Evolutionary conservation across 2,888 invertebrate genomes (phyloP), one percentile per base, ranked within the genome.

Genomic region (Leptinotarsa haldemani): DNA sequence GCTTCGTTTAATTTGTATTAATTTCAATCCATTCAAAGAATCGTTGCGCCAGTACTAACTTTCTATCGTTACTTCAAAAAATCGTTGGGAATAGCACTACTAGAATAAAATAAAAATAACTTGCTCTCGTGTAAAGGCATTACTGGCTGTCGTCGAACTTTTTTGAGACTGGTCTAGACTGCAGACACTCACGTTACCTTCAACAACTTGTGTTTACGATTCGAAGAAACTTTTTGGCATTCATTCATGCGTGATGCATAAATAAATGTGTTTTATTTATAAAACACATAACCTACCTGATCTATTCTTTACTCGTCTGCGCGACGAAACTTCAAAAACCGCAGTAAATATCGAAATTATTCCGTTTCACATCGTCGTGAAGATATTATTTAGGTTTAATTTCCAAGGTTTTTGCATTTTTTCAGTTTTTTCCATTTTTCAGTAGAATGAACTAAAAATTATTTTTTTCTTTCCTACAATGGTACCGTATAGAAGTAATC

Each of bases 171-270:
- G 1, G 52, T 46, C 67, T 46, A 56, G 52, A 52, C 66, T 52
- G 52, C 22, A 30, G 50, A 30, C 52, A 53, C 52, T 56, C 40
- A 65, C 40, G 68, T 69, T 73, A 69, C 65, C 69, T 69, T 69
- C 73, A 58, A 65, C 73, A 73, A 69, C 25, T 58, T 58, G 58
- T 73, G 69, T 73, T 73, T 73, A 73, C 73, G 69, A 69, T 69
- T 73, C 69, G 58, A 73, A 73, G 15, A 69, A 73, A 73, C 58
- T 69, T 73, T 73, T 75, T 75, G 75, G 75, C 75, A 75, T 73
- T 75, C 70, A 69, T 69, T 72, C 72, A 66, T 30, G 73, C 65
- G 48, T 30, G 70, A 61, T 73, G 73, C 75, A 75, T 70, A 73
- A 75, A 75, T 75, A 75, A 75, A 71, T 58, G 56, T 53, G 58